These are phyloP conservation scores for Glossophaga mutica DNA, from an alignment of 2,797 vertebrate species.

Conservation along the genomic window DNA sequence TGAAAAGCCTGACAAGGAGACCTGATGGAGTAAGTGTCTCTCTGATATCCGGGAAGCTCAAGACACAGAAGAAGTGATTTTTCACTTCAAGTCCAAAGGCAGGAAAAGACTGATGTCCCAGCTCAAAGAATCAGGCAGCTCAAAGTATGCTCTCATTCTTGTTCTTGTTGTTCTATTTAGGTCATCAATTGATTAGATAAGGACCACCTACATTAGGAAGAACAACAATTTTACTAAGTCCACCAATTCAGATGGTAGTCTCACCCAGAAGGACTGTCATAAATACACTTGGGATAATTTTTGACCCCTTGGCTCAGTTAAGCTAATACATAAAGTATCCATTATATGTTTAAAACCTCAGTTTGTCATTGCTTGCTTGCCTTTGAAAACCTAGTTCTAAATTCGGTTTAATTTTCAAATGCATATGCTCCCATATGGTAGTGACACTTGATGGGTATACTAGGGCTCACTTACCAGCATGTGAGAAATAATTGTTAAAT, in stretches of 20 bases:
- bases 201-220: not conserved
- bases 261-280: not conserved
- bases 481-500: not conserved
- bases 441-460: not conserved
- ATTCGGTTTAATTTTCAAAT: not conserved
- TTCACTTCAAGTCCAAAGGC: not conserved
- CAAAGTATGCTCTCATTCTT: not conserved
- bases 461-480: not conserved
- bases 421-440: rapidly evolving
- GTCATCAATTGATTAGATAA: not conserved
- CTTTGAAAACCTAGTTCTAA: not conserved
- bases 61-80: not conserved
- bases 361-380: not conserved
- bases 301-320: not conserved
- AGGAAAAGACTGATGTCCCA: not conserved
- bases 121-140: not conserved
- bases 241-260: not conserved
- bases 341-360: not conserved
- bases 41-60: not conserved
- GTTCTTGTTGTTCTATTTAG: not conserved
- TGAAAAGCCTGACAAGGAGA: not conserved
- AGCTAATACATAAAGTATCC: not conserved
- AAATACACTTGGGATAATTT: not conserved
- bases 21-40: not conserved
- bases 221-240: too few species aligned